Conservation (phyloP, 1,140 invertebrate genomes). For the Trissolcus basalis region DNA sequence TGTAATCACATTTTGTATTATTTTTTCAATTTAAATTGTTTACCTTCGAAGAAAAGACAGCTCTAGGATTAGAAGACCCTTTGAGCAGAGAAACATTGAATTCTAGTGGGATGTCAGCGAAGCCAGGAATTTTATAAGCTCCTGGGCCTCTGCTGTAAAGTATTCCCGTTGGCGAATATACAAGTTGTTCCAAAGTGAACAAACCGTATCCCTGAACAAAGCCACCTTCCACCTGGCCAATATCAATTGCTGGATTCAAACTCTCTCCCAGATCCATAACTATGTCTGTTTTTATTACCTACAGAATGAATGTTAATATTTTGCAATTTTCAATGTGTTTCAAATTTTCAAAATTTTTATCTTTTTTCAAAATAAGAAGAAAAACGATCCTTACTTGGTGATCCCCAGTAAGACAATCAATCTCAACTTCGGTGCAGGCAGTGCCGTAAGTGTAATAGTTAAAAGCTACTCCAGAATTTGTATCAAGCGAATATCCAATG, state of each 20-base stretch:
- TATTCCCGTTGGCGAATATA: conserved; percentile 88
- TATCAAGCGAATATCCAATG: conserved; percentile 85
- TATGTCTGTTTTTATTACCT: conserved; percentile 91
- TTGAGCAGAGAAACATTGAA: conserved; percentile 95
- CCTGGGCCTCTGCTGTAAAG: conserved; percentile 91
- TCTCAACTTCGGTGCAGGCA: conserved; percentile 88
- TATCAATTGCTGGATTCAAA: conserved; percentile 96
- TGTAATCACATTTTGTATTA: too few relatives aligned
- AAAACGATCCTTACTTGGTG: conserved; percentile 79
- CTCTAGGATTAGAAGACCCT: conserved; percentile 89
- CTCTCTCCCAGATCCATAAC: conserved; percentile 97
- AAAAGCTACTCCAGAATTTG: conserved; percentile 83
- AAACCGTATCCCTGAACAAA: conserved; percentile 96
- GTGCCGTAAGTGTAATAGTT: conserved; percentile 90
- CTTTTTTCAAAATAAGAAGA: too few relatives aligned
- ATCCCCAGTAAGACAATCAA: conserved; percentile 92
- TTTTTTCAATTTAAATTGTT: too few relatives aligned
- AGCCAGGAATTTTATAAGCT: conserved; percentile 94
- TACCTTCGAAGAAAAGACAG: conserved; percentile 95
- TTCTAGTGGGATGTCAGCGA: conserved; percentile 90
- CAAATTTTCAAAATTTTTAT: not conserved
- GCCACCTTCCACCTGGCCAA: conserved; percentile 96
- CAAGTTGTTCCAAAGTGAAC: conserved; percentile 92
- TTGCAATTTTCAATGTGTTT: not conserved
- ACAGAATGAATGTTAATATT: not conserved